phyloP scores from a whole-genome alignment of 2,113 vertebrate genomes.

The Laticauda laticaudata region DNA sequence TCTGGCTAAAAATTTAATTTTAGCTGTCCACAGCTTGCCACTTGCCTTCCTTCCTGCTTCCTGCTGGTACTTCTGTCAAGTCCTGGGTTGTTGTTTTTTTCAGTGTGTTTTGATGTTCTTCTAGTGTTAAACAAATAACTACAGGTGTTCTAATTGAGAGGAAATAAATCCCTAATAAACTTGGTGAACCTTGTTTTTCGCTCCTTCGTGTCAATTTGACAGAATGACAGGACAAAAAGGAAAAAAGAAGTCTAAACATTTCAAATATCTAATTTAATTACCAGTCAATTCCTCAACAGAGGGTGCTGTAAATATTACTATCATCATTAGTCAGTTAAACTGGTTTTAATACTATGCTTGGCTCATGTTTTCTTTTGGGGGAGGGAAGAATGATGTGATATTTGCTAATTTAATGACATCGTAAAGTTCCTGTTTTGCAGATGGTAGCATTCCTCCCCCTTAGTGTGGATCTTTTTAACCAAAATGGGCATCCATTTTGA shows the following conservation, averaged over 20 bases:
- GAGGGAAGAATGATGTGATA: not conserved
- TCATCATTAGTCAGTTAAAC: not conserved
- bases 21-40: not conserved
- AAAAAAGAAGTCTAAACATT: not conserved
- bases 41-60: not conserved
- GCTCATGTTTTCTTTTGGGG: not conserved
- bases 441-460: not conserved
- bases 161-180: slow-evolving; percentile 25
- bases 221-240: slow-evolving; percentile 11
- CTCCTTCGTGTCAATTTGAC: not conserved
- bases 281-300: not conserved
- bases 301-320: not conserved
- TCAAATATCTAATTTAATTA: slow-evolving; percentile 27
- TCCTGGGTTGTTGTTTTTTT: not conserved
- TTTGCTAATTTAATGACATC: not conserved
- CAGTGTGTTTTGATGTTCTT: not conserved
- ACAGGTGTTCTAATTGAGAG: not conserved
- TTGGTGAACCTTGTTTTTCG: not conserved
- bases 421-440: not conserved
- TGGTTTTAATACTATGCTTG: not conserved
- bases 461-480: not conserved
- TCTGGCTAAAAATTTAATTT: not conserved
- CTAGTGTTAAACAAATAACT: not conserved
- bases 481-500: not conserved
- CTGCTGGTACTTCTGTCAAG: not conserved